These are phyloP conservation scores for Panopea generosa DNA, from an alignment of 2,888 invertebrate genomes.

Conservation along the genomic window DNA sequence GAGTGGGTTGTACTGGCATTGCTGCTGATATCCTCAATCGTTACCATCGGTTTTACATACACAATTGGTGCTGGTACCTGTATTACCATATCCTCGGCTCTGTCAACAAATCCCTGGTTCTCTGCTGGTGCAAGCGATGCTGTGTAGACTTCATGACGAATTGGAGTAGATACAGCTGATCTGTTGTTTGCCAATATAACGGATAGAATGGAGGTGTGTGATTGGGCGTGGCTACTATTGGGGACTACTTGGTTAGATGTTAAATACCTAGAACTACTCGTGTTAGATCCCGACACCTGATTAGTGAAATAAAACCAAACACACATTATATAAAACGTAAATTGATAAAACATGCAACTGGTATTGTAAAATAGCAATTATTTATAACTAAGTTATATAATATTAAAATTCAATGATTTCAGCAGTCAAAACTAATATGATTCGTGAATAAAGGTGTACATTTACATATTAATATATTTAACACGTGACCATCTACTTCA, in stretches of 20 bases:
- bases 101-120: conserved; percentile 49
- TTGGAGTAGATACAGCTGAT: conserved; percentile 12
- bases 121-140: conserved; percentile 34
- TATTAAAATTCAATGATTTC: too few relatives aligned
- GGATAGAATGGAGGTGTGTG: conserved; percentile 37
- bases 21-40: not conserved
- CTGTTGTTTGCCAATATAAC: conserved; percentile 24
- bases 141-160: conserved; percentile 45
- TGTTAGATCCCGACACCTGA: conserved; percentile 16
- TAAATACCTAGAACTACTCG: conserved; percentile 5
- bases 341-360: too few relatives aligned
- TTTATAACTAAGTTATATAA: too few relatives aligned
- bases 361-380: too few relatives aligned
- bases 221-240: conserved; percentile 17
- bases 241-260: not conserved
- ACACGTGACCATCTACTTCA: too few relatives aligned
- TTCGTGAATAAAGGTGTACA: too few relatives aligned
- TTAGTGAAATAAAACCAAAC: conserved; percentile 7
- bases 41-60: conserved; percentile 19
- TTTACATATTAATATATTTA: too few relatives aligned
- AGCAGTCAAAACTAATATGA: too few relatives aligned
- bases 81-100: conserved; percentile 55
- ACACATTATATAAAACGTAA: too few relatives aligned
- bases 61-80: conserved; percentile 20
- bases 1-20: not conserved